Evolutionary conservation across 1,140 invertebrate genomes (phyloP).

Genomic region (Caligus rogercresseyi): DNA sequence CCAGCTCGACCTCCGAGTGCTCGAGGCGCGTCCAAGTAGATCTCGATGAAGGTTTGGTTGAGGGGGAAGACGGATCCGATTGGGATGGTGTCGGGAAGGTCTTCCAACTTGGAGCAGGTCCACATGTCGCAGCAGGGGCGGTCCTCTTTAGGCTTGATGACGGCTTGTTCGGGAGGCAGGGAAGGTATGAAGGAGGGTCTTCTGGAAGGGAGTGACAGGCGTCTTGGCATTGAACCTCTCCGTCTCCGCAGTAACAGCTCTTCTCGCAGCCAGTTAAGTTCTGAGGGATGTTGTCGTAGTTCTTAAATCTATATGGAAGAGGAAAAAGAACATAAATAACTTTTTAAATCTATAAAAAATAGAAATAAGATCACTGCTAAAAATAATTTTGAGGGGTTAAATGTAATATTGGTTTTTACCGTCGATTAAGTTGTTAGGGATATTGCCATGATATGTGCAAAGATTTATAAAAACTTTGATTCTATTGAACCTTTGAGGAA

Average conservation of each 20-base stretch:
- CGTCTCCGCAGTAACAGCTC: constrained; percentile 64
- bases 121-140: constrained; percentile 47
- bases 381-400: too few relatives aligned
- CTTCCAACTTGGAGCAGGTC: constrained; percentile 25
- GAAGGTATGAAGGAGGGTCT: constrained; percentile 47
- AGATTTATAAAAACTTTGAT: too few relatives aligned
- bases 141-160: constrained; percentile 42
- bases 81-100: not conserved
- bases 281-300: constrained; percentile 47
- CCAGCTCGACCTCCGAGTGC: constrained; percentile 23
- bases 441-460: too few relatives aligned
- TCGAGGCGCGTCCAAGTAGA: not conserved
- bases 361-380: too few relatives aligned
- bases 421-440: too few relatives aligned
- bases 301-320: constrained; percentile 27
- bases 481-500: too few relatives aligned
- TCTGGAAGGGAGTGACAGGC: constrained; percentile 53
- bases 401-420: too few relatives aligned
- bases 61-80: not conserved
- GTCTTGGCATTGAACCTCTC: constrained; percentile 60
- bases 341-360: too few relatives aligned
- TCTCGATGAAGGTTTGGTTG: not conserved
- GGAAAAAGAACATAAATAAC: too few relatives aligned
- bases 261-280: constrained; percentile 58
- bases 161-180: constrained; percentile 46